A percentile compares a stretch with the other conserved stretches of the same genome.
These are phyloP conservation scores for Dermatemys mawii DNA, from an alignment of 2,113 vertebrate genomes.

Conservation along the genomic window DNA sequence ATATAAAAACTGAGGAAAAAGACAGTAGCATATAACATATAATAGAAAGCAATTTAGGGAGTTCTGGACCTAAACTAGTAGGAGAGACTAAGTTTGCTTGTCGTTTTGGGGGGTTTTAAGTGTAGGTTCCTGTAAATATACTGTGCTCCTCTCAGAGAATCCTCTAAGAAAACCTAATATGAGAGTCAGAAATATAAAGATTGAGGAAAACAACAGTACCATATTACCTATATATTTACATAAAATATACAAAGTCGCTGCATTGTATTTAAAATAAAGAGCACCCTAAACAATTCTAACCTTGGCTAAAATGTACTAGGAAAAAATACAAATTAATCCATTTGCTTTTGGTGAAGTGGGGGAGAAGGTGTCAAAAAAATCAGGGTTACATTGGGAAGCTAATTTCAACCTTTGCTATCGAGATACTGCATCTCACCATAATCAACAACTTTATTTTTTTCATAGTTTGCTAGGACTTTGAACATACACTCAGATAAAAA, in stretches of 20 bases:
- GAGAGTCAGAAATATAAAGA: not conserved
- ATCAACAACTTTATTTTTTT: not conserved
- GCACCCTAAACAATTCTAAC: not conserved
- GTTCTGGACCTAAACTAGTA: conserved; percentile 53
- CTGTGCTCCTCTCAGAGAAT: not conserved
- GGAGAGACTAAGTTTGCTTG: not conserved
- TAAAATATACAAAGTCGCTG: not conserved
- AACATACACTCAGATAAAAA: not conserved
- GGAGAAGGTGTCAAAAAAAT: conserved; percentile 5
- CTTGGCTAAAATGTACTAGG: not conserved
- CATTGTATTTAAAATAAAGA: not conserved
- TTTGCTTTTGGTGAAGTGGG: not conserved
- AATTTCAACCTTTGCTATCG: not conserved
- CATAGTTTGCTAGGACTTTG: not conserved
- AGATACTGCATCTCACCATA: not conserved
- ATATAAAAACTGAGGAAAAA: conserved; percentile 60
- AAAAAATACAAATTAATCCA: not conserved
- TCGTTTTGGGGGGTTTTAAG: not conserved
- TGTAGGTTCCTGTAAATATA: not conserved
- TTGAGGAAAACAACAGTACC: not conserved
- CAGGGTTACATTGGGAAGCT: not conserved
- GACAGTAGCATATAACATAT: conserved; percentile 14
- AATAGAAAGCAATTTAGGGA: conserved; percentile 47
- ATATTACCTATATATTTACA: not conserved
- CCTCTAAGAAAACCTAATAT: not conserved